Percentiles rank a stretch among this genome's conserved stretches.
These are phyloP conservation scores for Chaunax sp. DNA, from an alignment of 2,797 vertebrate genomes.

Conservation along the genomic window DNA sequence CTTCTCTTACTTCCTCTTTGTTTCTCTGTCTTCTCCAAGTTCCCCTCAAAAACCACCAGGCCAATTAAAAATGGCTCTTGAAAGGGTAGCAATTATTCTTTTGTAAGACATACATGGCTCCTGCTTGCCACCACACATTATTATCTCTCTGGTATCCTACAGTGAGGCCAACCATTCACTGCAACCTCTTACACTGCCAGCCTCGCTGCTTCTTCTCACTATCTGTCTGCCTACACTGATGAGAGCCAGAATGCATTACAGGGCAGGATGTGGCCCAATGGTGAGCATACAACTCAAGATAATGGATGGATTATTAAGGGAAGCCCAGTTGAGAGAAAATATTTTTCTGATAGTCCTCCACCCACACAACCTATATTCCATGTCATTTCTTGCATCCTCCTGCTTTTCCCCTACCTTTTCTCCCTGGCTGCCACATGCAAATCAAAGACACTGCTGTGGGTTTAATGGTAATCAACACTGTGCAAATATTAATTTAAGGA, in stretches of 20 bases:
- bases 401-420: slow-evolving; percentile 41
- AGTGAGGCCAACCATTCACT: slow-evolving; percentile 82
- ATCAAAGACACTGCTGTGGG: slow-evolving; percentile 65
- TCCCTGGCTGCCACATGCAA: slow-evolving; percentile 69
- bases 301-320: slow-evolving; percentile 80
- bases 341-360: slow-evolving; percentile 64
- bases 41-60: slow-evolving; percentile 81
- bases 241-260: slow-evolving; percentile 71
- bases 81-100: slow-evolving; percentile 88
- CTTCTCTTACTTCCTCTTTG: slow-evolving; percentile 42
- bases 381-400: slow-evolving; percentile 35
- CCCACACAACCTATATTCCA: slow-evolving; percentile 66
- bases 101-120: slow-evolving; percentile 82
- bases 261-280: slow-evolving; percentile 59
- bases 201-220: slow-evolving; percentile 72
- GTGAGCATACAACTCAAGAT: slow-evolving; percentile 74
- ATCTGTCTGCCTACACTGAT: slow-evolving; percentile 74
- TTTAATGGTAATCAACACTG: slow-evolving; percentile 78
- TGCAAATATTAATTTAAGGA: slow-evolving; percentile 78
- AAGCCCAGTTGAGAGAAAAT: slow-evolving; percentile 73
- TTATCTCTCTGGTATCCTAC: slow-evolving; percentile 83
- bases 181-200: slow-evolving; percentile 74
- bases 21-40: slow-evolving; percentile 70
- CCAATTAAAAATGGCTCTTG: slow-evolving; percentile 87
- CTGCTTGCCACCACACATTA: slow-evolving; percentile 82